Evolutionary conservation across 1,140 invertebrate genomes (phyloP).

Genomic region (Cotesia typhae): DNA sequence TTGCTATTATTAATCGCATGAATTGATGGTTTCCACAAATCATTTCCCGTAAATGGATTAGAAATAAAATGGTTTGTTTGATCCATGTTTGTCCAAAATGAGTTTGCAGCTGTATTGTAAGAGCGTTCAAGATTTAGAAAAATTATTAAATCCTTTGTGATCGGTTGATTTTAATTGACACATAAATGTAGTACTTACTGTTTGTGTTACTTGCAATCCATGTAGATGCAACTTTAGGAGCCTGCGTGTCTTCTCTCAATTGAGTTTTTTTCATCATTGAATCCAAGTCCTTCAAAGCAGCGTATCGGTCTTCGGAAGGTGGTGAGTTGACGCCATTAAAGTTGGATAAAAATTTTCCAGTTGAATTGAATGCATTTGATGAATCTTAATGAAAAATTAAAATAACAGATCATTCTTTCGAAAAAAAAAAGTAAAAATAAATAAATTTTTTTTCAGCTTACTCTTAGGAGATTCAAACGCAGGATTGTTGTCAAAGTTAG

Average conservation of each 20-base stretch:
- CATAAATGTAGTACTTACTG: slow-evolving; percentile 42
- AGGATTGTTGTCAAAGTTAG: slow-evolving; percentile 79
- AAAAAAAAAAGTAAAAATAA: slow-evolving; percentile 33
- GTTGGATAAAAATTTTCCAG: slow-evolving; percentile 48
- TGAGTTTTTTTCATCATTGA: slow-evolving; percentile 70
- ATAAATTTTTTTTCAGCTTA: slow-evolving; percentile 42
- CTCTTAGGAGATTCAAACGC: slow-evolving; percentile 71
- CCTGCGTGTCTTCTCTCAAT: slow-evolving; percentile 56
- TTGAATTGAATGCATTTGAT: slow-evolving; percentile 54
- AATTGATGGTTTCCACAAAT: slow-evolving; percentile 57
- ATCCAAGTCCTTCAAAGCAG: slow-evolving; percentile 84
- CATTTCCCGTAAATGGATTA: slow-evolving; percentile 57
- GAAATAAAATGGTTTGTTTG: slow-evolving; percentile 58
- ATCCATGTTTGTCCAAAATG: slow-evolving; percentile 55
- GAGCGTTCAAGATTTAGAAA: slow-evolving; percentile 9
- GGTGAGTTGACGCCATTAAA: slow-evolving; percentile 58
- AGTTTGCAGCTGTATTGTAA: slow-evolving; percentile 51
- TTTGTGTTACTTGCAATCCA: slow-evolving; percentile 61
- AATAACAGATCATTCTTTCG: slow-evolving; percentile 12
- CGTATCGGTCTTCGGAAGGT: slow-evolving; percentile 79
- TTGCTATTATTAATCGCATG: slow-evolving; percentile 59
- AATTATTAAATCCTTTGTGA: background rate
- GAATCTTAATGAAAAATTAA: slow-evolving; percentile 53
- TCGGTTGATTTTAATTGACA: background rate
- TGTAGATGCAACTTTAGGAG: slow-evolving; percentile 42